A percentile compares a stretch with the other conserved stretches of the same genome.
Evolutionary conservation across 2,797 vertebrate genomes (phyloP).

Genomic region (Alca torda): DNA sequence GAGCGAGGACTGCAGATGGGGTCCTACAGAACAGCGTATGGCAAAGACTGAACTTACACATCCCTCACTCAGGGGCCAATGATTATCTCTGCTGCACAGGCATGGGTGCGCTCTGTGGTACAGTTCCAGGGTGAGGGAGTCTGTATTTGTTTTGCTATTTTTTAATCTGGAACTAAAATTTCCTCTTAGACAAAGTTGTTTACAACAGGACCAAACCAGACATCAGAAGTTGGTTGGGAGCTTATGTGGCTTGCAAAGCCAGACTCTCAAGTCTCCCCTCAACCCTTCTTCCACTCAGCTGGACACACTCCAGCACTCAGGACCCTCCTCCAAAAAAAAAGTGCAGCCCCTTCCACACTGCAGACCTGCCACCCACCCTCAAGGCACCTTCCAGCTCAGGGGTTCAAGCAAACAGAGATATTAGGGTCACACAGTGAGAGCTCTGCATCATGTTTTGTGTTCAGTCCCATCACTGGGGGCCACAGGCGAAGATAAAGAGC

Average conservation of each 20-base stretch:
- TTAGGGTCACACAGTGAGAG: rapidly evolving
- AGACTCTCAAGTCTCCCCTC: rapidly evolving
- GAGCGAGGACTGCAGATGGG: rapidly evolving
- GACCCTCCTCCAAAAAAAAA: neutral
- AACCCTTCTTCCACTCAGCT: neutral
- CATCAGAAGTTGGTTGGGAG: rapidly evolving
- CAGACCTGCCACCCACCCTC: neutral
- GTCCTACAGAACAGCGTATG: rapidly evolving
- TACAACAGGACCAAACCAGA: rapidly evolving
- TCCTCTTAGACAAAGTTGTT: neutral
- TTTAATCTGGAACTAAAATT: neutral
- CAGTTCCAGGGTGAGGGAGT: neutral
- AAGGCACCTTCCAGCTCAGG: neutral
- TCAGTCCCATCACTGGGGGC: neutral
- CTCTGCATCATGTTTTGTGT: rapidly evolving
- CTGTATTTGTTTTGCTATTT: neutral
- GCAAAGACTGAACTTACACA: neutral
- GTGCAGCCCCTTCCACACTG: rapidly evolving
- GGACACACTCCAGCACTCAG: neutral
- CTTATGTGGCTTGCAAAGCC: rapidly evolving
- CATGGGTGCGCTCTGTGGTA: neutral
- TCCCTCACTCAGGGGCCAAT: neutral
- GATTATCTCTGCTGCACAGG: neutral
- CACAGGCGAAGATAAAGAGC: neutral
- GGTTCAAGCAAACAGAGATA: rapidly evolving